phyloP scores from a whole-genome alignment of 2,797 vertebrate species.

The Chromis chromis region DNA sequence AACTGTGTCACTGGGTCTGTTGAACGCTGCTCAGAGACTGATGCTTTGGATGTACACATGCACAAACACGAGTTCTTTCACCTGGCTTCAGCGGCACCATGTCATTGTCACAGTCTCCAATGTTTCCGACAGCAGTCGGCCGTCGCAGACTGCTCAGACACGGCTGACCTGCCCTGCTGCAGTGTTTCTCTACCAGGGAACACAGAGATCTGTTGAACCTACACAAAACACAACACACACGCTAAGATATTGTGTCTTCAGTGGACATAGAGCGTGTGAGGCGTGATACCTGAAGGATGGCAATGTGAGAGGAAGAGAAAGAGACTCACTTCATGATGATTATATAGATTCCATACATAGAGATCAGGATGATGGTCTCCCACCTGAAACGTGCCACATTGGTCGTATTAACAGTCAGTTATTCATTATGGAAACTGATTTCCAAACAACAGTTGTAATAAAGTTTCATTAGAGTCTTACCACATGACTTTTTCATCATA shows the following conservation, averaged over 20 bases:
- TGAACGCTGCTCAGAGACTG: conserved; percentile 17
- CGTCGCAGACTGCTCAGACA: conserved; percentile 79
- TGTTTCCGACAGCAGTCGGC: conserved; percentile 76
- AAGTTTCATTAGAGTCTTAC: conserved; percentile 68
- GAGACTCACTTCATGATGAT: conserved; percentile 86
- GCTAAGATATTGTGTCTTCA: not conserved
- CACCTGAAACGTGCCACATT: conserved; percentile 79
- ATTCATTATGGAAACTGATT: not conserved
- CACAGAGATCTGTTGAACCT: conserved; percentile 85
- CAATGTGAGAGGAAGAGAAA: conserved; percentile 13
- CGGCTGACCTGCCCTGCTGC: conserved; percentile 75
- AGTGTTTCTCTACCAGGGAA: conserved; percentile 81
- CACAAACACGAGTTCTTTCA: conserved; percentile 52
- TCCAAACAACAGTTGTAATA: not conserved
- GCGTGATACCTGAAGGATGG: not conserved
- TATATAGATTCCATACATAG: conserved; percentile 87
- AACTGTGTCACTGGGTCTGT: conserved; percentile 62
- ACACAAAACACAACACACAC: conserved; percentile 29
- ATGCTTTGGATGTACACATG: conserved; percentile 21
- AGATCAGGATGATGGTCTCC: conserved; percentile 86
- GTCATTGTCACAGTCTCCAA: conserved; percentile 81
- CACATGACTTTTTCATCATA: conserved; percentile 87
- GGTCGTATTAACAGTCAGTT: not conserved
- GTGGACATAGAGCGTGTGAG: not conserved
- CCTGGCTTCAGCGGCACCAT: conserved; percentile 86